Percentiles rank a stretch among this genome's conserved stretches.
phyloP scores from a whole-genome alignment of 1,140 invertebrate genomes.

The Riptortus pedestris region DNA sequence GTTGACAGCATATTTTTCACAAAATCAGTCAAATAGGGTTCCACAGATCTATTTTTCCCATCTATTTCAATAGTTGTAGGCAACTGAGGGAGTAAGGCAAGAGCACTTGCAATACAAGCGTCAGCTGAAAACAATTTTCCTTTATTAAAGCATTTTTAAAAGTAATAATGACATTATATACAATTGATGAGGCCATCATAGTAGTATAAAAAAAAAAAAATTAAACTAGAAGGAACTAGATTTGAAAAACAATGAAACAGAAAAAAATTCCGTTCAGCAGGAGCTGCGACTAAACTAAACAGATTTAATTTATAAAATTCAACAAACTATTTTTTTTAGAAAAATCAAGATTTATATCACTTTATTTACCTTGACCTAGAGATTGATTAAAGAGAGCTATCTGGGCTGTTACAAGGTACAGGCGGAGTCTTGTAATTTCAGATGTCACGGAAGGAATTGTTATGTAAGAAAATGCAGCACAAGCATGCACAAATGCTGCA shows the following conservation, averaged over 20 bases:
- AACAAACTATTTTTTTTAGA: not conserved
- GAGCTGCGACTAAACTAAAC: too few species aligned
- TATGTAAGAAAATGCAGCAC: constrained; percentile 88
- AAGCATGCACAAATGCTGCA: constrained; percentile 78
- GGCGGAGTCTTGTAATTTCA: constrained; percentile 59
- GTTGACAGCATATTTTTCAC: constrained; percentile 71
- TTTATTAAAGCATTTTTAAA: constrained; percentile 17
- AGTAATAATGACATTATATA: not conserved
- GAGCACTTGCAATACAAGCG: constrained; percentile 81
- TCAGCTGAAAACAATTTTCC: constrained; percentile 55
- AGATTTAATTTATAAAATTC: not conserved
- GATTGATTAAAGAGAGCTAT: constrained; percentile 83
- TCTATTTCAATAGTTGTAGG: constrained; percentile 64
- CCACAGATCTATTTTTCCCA: constrained; percentile 57
- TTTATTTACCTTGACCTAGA: constrained; percentile 68
- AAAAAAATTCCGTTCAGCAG: too few species aligned
- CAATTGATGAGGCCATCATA: too few species aligned
- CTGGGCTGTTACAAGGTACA: constrained; percentile 80
- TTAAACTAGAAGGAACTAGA: too few species aligned
- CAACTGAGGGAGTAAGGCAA: constrained; percentile 68
- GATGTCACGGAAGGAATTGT: constrained; percentile 86
- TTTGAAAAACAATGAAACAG: too few species aligned
- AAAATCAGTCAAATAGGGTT: constrained; percentile 60
- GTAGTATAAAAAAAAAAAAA: too few species aligned
- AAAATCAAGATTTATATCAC: not conserved